A percentile compares a stretch with the other conserved stretches of the same genome.
These are phyloP conservation scores for Ctenoplectra terminalis DNA, from an alignment of 1,140 invertebrate species.

Conservation along the genomic window DNA sequence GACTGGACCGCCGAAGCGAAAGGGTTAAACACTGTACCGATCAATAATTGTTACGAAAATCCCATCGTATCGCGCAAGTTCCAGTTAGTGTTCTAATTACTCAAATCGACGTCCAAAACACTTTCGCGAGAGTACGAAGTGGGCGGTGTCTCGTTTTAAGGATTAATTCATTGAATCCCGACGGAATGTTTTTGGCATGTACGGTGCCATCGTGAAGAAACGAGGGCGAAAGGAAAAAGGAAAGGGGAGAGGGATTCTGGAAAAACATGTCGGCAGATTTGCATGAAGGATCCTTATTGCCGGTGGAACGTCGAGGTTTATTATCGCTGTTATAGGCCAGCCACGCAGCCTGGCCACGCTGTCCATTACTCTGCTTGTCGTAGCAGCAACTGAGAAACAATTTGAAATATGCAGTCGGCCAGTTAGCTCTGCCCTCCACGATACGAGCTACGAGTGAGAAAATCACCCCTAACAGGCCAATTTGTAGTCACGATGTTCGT, in stretches of 20 bases:
- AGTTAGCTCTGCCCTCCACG: conserved; percentile 58
- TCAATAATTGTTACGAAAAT: too few relatives aligned
- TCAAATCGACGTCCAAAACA: not conserved
- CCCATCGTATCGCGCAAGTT: too few relatives aligned
- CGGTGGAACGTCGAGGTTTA: conserved; percentile 64
- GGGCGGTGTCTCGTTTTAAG: not conserved
- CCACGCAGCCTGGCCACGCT: conserved; percentile 57
- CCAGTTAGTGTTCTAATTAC: too few relatives aligned
- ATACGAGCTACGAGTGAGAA: conserved; percentile 65
- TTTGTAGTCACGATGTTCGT: conserved; percentile 58
- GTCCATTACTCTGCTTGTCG: conserved; percentile 74
- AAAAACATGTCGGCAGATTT: conserved; percentile 76
- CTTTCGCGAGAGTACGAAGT: not conserved
- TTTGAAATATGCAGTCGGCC: conserved; percentile 73
- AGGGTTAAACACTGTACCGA: too few relatives aligned
- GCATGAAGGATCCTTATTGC: conserved; percentile 74
- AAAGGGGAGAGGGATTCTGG: conserved; percentile 49
- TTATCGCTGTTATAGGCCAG: conserved; percentile 60
- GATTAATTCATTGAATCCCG: conserved; percentile 58
- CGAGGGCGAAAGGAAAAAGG: not conserved
- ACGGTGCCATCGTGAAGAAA: conserved; percentile 16
- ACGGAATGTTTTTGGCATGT: conserved; percentile 36
- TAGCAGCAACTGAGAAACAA: conserved; percentile 69
- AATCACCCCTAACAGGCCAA: conserved; percentile 66
- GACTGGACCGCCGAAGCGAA: too few relatives aligned